phyloP scores from a whole-genome alignment of 2,888 invertebrate genomes.

The Sarcophaga rosellei region DNA sequence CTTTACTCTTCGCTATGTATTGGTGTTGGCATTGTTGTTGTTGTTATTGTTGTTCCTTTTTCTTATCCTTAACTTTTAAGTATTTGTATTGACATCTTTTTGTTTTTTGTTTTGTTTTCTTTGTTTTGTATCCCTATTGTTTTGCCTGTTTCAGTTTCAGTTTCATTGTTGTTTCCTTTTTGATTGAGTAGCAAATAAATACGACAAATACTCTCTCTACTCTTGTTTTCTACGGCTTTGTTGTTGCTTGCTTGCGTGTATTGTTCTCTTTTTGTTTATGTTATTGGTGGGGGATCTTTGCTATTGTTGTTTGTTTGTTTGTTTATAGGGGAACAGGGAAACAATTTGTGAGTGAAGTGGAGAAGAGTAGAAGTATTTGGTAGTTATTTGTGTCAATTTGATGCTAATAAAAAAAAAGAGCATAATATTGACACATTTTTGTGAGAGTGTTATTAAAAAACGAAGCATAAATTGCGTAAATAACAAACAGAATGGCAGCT shows the following conservation, averaged over 20 bases:
- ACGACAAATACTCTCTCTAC: not conserved
- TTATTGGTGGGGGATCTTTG: not conserved
- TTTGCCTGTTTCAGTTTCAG: not conserved
- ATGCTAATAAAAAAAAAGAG: conserved; percentile 60
- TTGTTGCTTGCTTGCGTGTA: not conserved
- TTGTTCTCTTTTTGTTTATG: conserved; percentile 21
- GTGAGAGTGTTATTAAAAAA: not conserved
- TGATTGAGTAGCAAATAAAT: conserved; percentile 3
- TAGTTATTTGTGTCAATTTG: conserved; percentile 57
- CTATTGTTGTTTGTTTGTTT: not conserved
- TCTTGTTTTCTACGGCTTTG: not conserved
- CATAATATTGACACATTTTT: conserved; percentile 61
- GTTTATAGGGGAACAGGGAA: not conserved
- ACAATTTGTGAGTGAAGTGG: no score
- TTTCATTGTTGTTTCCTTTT: not conserved
- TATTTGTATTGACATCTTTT: conserved; percentile 24
- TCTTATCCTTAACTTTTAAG: not conserved
- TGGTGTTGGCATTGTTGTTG: not conserved
- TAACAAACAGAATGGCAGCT: not conserved
- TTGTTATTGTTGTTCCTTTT: not conserved
- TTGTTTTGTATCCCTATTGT: conserved; percentile 1
- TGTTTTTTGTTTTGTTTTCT: conserved; percentile 8
- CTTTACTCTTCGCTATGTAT: conserved; percentile 3
- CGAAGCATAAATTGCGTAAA: not conserved
- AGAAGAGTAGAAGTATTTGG: no score